Evolutionary conservation across 2,797 vertebrate species (phyloP).

Genomic region (Euthynnus affinis): DNA sequence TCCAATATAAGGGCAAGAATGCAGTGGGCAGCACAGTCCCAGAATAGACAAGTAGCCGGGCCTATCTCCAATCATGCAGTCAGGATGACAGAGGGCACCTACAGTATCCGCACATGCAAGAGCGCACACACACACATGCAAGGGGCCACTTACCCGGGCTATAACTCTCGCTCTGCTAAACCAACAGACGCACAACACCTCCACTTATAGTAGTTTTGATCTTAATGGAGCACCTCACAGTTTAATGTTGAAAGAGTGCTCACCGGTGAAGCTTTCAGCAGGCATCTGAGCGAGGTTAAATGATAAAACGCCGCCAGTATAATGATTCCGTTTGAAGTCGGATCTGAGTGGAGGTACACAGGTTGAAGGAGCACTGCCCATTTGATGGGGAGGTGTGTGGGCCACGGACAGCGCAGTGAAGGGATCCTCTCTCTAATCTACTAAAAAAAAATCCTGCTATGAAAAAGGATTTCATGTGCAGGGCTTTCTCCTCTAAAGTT

Average conservation of each 20-base stretch:
- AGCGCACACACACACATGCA: conserved; percentile 32
- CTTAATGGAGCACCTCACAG: conserved; percentile 17
- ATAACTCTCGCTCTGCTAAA: conserved; percentile 7
- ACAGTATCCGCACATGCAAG: conserved; percentile 40
- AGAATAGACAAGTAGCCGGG: conserved; percentile 78
- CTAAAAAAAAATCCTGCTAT: conserved; percentile 58
- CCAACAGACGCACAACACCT: conserved; percentile 38
- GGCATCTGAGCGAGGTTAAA: conserved; percentile 65
- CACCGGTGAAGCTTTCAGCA: conserved; percentile 38
- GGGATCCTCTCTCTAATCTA: conserved; percentile 66
- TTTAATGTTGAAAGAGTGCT: conserved; percentile 56
- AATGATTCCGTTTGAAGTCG: conserved; percentile 66
- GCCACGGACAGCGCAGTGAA: conserved; percentile 25
- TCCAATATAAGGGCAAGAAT: conserved; percentile 84
- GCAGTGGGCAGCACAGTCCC: conserved; percentile 69
- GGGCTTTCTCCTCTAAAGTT: conserved; percentile 53
- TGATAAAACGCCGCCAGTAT: conserved; percentile 49
- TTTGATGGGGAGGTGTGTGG: conserved; percentile 70
- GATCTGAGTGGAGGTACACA: conserved; percentile 63
- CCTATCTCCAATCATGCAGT: conserved; percentile 60
- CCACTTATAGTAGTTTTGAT: conserved; percentile 51
- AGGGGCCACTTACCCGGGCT: conserved; percentile 4
- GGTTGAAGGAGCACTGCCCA: conserved; percentile 47
- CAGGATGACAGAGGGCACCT: conserved; percentile 72
- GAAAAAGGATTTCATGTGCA: conserved; percentile 60